Evolutionary conservation across 2,888 invertebrate genomes (phyloP).

Genomic region (Drosophila eohydei): DNA sequence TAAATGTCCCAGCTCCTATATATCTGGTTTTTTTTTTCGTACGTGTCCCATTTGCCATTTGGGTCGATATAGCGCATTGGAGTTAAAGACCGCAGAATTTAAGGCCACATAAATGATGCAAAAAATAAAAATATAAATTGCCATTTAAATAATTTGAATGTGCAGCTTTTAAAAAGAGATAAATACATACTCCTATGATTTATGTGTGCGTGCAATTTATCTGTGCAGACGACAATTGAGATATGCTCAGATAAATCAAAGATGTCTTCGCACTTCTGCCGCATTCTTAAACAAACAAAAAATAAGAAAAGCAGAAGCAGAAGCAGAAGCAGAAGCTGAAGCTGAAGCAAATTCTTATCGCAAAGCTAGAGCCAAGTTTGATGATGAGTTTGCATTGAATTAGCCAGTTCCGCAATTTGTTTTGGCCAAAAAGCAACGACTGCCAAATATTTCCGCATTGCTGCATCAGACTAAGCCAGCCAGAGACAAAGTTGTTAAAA

Average conservation of each 20-base stretch:
- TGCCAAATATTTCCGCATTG: slow-evolving; percentile 38
- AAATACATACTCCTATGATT: slow-evolving; percentile 3
- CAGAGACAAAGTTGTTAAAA: slow-evolving; percentile 21
- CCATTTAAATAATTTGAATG: slow-evolving; percentile 45
- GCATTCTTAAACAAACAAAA: slow-evolving; percentile 16
- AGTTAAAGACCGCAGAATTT: slow-evolving; percentile 31
- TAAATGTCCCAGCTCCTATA: slow-evolving; percentile 37
- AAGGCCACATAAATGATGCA: slow-evolving; percentile 49
- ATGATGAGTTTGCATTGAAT: slow-evolving; percentile 39
- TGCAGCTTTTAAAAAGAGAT: slow-evolving; percentile 26
- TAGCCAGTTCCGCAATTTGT: slow-evolving; percentile 41
- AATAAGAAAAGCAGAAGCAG: background rate
- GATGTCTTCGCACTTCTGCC: background rate
- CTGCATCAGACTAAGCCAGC: slow-evolving; percentile 4
- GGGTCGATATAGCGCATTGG: slow-evolving; percentile 39
- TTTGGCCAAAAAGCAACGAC: slow-evolving; percentile 23
- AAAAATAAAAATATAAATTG: slow-evolving; percentile 7
- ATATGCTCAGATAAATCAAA: slow-evolving; percentile 24
- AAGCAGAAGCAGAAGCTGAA: background rate
- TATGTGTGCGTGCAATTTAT: background rate
- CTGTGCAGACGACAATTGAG: slow-evolving; percentile 19
- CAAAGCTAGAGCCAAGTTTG: slow-evolving; percentile 2
- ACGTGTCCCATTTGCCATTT: slow-evolving; percentile 11
- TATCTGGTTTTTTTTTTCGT: background rate
- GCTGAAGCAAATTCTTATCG: slow-evolving; percentile 20